Conservation (phyloP, 2,113 vertebrate species). For the Charina bottae region DNA sequence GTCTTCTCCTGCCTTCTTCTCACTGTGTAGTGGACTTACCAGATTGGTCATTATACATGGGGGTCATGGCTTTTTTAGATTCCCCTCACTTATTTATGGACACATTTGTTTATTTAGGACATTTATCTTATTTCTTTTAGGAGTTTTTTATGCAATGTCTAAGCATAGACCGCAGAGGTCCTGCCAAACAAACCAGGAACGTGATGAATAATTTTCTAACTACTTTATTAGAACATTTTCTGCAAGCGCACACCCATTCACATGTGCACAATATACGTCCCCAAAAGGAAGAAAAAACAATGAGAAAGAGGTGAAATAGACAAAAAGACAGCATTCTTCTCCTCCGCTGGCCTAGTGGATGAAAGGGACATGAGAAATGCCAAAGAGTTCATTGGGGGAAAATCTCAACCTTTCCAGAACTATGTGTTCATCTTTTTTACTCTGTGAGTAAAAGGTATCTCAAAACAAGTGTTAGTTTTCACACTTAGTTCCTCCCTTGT, state of each 20-base stretch:
- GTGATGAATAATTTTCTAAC: neutral
- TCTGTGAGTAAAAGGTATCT: neutral
- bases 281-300: neutral
- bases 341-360: neutral
- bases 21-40: neutral
- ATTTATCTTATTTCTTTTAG: neutral
- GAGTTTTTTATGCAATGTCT: neutral
- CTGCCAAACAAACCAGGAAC: neutral
- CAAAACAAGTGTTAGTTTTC: neutral
- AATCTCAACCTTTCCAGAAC: neutral
- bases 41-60: neutral
- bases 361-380: neutral
- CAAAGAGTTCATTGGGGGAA: neutral
- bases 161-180: neutral
- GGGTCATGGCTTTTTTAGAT: neutral
- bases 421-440: neutral
- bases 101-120: neutral
- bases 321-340: neutral
- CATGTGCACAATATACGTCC: neutral
- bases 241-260: neutral
- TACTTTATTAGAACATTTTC: neutral
- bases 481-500: neutral
- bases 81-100: neutral
- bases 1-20: neutral
- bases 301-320: neutral